Conservation (phyloP, 2,888 invertebrate genomes). For the Tigriopus californicus region DNA sequence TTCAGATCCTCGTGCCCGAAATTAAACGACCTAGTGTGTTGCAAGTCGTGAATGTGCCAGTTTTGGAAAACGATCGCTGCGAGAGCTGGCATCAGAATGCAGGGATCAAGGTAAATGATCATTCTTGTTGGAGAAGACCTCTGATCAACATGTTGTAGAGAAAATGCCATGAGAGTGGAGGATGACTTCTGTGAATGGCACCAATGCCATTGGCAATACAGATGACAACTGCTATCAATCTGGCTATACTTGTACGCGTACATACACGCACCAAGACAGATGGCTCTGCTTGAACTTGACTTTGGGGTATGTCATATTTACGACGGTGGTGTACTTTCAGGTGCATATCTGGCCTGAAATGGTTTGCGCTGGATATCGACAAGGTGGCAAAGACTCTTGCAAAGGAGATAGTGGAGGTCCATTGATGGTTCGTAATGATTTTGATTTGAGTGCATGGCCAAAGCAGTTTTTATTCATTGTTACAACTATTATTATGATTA, state of each 20-base stretch:
- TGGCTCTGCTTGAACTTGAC: too few relatives aligned
- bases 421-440: background rate
- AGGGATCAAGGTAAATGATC: slow-evolving; percentile 16
- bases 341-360: slow-evolving; percentile 19
- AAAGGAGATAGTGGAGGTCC: slow-evolving; percentile 15
- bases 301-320: background rate
- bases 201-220: too few relatives aligned
- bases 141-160: background rate
- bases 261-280: background rate
- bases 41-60: slow-evolving; percentile 15
- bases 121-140: background rate
- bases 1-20: slow-evolving; percentile 12
- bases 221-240: background rate
- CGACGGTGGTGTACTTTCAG: slow-evolving; percentile 17
- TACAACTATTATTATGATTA: too few relatives aligned
- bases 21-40: slow-evolving; percentile 13
- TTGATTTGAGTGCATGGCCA: too few relatives aligned
- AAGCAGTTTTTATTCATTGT: too few relatives aligned
- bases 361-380: slow-evolving; percentile 13
- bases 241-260: background rate
- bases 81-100: slow-evolving; percentile 17
- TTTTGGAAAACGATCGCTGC: slow-evolving; percentile 7
- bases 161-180: background rate
- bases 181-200: too few relatives aligned
- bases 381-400: slow-evolving; percentile 15